Conservation (phyloP, 2,797 vertebrate species). For the Dendrocincla tyrannina region DNA sequence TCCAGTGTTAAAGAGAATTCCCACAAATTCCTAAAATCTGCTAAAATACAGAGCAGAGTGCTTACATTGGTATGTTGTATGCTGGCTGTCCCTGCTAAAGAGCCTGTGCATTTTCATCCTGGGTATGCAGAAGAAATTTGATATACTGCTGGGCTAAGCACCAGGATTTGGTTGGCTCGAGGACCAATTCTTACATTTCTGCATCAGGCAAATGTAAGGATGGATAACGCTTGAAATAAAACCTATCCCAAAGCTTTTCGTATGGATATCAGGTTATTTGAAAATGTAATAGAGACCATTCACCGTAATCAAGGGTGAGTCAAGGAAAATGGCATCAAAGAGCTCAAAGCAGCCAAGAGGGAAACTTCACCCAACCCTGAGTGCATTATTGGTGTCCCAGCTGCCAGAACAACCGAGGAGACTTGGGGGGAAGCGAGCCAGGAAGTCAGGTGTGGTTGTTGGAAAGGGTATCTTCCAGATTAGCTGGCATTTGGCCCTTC, state of each 20-base stretch:
- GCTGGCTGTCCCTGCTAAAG: conserved; percentile 37
- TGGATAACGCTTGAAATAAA: conserved; percentile 52
- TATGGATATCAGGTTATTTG: conserved; percentile 53
- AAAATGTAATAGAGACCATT: conserved; percentile 59
- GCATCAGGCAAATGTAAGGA: neutral
- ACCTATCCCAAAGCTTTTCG: conserved; percentile 52
- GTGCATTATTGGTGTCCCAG: conserved; percentile 15
- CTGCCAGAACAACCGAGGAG: conserved; percentile 41
- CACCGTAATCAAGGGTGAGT: conserved; percentile 50
- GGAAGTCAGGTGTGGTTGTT: conserved; percentile 65
- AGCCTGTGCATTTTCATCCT: conserved; percentile 47
- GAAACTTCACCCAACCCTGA: conserved; percentile 62
- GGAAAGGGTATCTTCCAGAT: conserved; percentile 47
- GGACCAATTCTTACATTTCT: conserved; percentile 60
- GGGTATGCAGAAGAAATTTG: conserved; percentile 40
- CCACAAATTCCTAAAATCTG: conserved; percentile 65
- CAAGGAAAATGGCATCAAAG: conserved; percentile 65
- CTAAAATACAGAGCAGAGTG: conserved; percentile 47
- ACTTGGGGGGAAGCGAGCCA: neutral
- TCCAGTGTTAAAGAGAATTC: conserved; percentile 34
- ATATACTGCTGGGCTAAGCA: conserved; percentile 61
- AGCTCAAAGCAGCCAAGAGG: conserved; percentile 46
- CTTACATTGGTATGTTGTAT: conserved; percentile 7
- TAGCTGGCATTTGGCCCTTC: conserved; percentile 57
- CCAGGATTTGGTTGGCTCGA: conserved; percentile 57